These are phyloP conservation scores for Dolichallabes microphthalmus DNA, from an alignment of 2,113 vertebrate genomes.

Conservation along the genomic window DNA sequence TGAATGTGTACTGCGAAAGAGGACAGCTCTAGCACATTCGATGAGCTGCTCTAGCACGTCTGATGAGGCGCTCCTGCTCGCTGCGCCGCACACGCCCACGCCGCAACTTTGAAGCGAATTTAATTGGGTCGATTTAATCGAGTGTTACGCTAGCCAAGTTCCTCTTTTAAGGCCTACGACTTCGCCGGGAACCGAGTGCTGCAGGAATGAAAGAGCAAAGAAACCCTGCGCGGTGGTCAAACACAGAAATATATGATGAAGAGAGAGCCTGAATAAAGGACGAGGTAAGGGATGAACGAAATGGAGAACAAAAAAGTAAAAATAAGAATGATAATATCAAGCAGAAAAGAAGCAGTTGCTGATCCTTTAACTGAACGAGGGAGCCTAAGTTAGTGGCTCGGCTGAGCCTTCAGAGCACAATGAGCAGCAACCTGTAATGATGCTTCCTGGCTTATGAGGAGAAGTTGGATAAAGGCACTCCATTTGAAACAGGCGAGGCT, in stretches of 20 bases:
- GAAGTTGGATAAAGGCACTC: constrained; percentile 63
- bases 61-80: constrained; percentile 10
- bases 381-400: constrained; percentile 71
- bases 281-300: not conserved
- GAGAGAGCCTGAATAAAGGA: not conserved
- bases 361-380: constrained; percentile 63
- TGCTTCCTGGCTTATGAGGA: constrained; percentile 68
- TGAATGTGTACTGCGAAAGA: not conserved
- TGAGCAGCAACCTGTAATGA: constrained; percentile 71
- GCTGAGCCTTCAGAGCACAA: constrained; percentile 76
- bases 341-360: constrained; percentile 53
- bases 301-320: no score
- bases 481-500: not conserved
- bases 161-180: not conserved
- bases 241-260: constrained; percentile 15
- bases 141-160: not conserved
- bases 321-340: no score
- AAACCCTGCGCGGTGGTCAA: constrained; percentile 59
- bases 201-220: constrained; percentile 72
- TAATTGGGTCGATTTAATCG: constrained; percentile 24
- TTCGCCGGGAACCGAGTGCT: constrained; percentile 53
- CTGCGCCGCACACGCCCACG: constrained; percentile 4
- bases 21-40: not conserved
- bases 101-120: not conserved
- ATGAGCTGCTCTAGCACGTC: constrained; percentile 3